A percentile compares a stretch with the other conserved stretches of the same genome.
phyloP scores from a whole-genome alignment of 2,888 invertebrate genomes.

The Noctua pronuba region DNA sequence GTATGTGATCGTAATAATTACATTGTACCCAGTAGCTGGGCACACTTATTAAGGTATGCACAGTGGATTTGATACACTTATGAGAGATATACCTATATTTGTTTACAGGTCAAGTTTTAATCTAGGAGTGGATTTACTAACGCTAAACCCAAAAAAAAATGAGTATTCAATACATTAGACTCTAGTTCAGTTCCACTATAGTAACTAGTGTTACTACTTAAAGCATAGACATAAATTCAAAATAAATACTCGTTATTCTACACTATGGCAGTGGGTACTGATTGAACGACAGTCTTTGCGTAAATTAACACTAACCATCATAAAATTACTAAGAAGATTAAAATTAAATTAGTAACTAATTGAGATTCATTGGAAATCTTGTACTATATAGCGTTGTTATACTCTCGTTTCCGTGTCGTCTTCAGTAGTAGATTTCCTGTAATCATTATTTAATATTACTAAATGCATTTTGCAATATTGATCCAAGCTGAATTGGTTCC shows the following conservation, averaged over 20 bases:
- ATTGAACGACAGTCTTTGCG: constrained; percentile 86
- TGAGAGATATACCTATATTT: constrained; percentile 24
- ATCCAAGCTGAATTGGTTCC: neutral
- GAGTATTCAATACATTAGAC: constrained; percentile 67
- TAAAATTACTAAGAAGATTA: constrained; percentile 69
- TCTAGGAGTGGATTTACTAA: constrained; percentile 63
- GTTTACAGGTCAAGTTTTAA: constrained; percentile 37
- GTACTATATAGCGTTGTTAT: constrained; percentile 81
- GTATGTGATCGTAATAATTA: constrained; percentile 42
- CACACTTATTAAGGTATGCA: constrained; percentile 23
- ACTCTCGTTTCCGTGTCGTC: constrained; percentile 89
- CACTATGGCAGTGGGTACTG: constrained; percentile 88
- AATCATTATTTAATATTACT: constrained; percentile 56
- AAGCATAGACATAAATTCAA: constrained; percentile 77
- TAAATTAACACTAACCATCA: constrained; percentile 76
- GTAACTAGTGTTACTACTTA: constrained; percentile 75
- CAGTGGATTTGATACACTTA: constrained; percentile 15
- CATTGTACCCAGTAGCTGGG: constrained; percentile 37
- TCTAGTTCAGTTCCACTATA: constrained; percentile 61
- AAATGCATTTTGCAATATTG: neutral
- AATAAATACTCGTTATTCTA: constrained; percentile 73
- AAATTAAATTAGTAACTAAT: constrained; percentile 82
- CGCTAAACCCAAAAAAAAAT: constrained; percentile 58
- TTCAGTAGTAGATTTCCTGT: constrained; percentile 90
- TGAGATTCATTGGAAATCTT: constrained; percentile 90